These are phyloP conservation scores for Falco concolor DNA, from an alignment of 2,797 vertebrate species.

Conservation along the genomic window DNA sequence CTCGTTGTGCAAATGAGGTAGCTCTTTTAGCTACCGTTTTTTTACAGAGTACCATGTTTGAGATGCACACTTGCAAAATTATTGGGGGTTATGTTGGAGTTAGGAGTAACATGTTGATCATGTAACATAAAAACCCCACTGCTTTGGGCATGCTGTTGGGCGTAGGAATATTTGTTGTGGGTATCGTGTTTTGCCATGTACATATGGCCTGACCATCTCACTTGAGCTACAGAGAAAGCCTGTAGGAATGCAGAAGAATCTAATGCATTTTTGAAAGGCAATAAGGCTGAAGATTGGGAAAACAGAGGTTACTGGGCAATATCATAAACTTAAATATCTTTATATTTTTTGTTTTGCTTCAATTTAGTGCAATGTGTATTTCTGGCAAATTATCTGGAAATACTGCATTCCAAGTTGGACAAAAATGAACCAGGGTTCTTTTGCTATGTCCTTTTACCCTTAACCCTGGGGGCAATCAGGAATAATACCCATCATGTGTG, in stretches of 20 bases:
- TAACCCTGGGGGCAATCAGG: background rate
- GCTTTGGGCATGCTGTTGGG: background rate
- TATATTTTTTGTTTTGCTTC: background rate
- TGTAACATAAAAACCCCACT: background rate
- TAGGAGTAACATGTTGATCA: background rate
- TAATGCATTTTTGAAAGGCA: background rate
- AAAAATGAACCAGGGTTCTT: background rate
- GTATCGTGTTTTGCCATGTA: background rate
- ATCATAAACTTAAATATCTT: background rate
- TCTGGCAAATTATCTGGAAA: background rate
- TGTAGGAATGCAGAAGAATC: background rate
- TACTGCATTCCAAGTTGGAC: background rate
- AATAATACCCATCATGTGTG: background rate
- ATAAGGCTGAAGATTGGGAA: background rate
- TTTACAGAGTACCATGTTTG: background rate
- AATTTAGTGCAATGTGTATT: background rate
- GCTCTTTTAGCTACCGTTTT: background rate
- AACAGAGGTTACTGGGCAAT: background rate
- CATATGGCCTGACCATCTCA: background rate
- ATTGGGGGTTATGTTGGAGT: background rate
- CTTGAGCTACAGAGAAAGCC: background rate
- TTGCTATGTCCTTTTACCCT: background rate
- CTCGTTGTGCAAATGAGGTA: background rate
- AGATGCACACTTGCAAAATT: background rate
- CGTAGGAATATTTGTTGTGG: background rate